phyloP scores from a whole-genome alignment of 1,140 invertebrate genomes.

The Leptestheria dahalacensis region DNA sequence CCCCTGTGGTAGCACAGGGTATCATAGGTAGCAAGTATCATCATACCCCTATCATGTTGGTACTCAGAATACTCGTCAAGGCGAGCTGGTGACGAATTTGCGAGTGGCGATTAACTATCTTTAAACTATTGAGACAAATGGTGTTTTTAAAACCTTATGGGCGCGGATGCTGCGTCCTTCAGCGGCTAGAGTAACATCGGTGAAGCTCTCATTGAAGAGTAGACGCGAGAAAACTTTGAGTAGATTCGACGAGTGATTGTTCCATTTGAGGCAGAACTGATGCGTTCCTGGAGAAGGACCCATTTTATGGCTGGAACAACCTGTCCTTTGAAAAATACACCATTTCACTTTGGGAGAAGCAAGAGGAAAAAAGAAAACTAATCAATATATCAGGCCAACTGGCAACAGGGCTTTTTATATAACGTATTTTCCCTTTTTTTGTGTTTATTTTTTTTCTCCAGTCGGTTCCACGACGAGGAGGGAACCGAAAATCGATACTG shows the following conservation, averaged over 20 bases:
- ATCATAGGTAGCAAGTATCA: not conserved
- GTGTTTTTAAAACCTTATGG: constrained; percentile 50
- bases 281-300: constrained; percentile 28
- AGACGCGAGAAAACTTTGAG: constrained; percentile 69
- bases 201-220: constrained; percentile 69
- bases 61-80: not conserved
- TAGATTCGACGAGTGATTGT: constrained; percentile 76
- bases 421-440: too few species aligned
- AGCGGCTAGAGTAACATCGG: constrained; percentile 78
- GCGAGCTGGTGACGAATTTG: not conserved
- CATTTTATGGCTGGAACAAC: not conserved
- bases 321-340: not conserved
- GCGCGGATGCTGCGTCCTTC: constrained; percentile 73
- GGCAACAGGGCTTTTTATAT: not conserved
- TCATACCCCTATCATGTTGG: not conserved
- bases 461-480: not conserved
- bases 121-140: not conserved
- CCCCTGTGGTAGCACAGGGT: not conserved
- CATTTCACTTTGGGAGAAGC: not conserved
- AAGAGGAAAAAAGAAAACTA: not conserved
- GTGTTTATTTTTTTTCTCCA: not conserved
- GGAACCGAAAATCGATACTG: not conserved
- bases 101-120: not conserved
- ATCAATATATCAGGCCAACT: not conserved
- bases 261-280: constrained; percentile 80